Percentiles rank a stretch among this genome's conserved stretches.
phyloP scores from a whole-genome alignment of 2,888 invertebrate species.

The Aproaerema taeniolella region DNA sequence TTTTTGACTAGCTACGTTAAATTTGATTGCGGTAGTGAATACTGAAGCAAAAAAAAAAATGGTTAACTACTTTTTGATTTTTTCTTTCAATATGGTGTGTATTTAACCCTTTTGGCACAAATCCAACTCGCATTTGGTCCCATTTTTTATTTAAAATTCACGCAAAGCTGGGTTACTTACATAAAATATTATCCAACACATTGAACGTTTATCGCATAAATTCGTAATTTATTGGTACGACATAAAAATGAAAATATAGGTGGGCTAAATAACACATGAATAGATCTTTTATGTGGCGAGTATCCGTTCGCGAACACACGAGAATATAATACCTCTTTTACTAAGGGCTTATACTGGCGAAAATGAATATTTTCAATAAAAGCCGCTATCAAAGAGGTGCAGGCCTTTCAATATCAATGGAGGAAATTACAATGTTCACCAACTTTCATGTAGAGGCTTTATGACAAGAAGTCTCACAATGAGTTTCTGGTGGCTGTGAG shows the following conservation, averaged over 20 bases:
- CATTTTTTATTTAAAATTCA: no score
- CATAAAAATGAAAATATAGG: background rate
- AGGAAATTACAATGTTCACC: constrained; percentile 50
- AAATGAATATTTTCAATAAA: constrained; percentile 13
- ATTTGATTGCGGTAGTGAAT: no score
- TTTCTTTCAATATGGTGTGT: no score
- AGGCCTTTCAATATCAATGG: constrained; percentile 45
- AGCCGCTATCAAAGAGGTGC: constrained; percentile 37
- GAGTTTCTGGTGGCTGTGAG: constrained; percentile 60
- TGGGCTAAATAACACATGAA: background rate
- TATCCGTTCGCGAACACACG: background rate
- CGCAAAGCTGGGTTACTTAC: no score
- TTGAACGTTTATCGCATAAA: background rate
- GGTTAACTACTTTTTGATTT: no score
- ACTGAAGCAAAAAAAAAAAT: no score
- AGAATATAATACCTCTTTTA: constrained; percentile 2
- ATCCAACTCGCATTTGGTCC: no score
- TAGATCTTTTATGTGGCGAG: background rate
- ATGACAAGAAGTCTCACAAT: constrained; percentile 64
- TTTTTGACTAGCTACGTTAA: no score
- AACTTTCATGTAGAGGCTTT: constrained; percentile 50
- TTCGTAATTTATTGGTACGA: background rate
- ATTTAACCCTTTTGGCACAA: no score
- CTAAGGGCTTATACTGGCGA: constrained; percentile 3
- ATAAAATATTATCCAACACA: no score